Percentiles rank a stretch among this genome's conserved stretches.
Conservation (phyloP, 1,140 invertebrate genomes). For the Amyelois transitella region DNA sequence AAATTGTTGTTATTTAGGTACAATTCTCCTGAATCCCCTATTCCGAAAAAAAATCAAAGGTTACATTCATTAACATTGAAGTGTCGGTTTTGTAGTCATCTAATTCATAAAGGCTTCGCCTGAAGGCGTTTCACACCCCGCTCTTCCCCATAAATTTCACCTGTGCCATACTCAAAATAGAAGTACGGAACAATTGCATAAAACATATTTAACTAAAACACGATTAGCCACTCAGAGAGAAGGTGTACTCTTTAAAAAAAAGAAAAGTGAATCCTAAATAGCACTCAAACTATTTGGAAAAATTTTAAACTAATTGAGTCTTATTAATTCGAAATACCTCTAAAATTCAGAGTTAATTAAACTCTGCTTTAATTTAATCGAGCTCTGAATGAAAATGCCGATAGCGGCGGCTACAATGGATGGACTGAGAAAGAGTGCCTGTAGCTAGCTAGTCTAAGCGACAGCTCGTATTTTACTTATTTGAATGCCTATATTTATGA, state of each 20-base stretch:
- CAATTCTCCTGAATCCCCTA: background rate
- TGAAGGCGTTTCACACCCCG: background rate
- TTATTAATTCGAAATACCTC: constrained; percentile 11
- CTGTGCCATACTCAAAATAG: background rate
- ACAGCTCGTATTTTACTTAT: background rate
- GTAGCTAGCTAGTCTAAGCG: constrained; percentile 4
- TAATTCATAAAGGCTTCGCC: background rate
- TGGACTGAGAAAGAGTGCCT: constrained; percentile 39
- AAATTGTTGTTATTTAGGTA: background rate
- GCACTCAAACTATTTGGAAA: constrained; percentile 24
- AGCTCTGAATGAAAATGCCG: constrained; percentile 1
- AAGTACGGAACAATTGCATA: background rate
- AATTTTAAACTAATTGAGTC: constrained; percentile 16
- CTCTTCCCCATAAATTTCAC: background rate
- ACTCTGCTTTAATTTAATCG: constrained; percentile 13
- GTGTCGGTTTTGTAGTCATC: background rate
- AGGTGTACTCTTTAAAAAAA: background rate
- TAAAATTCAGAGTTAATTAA: constrained; percentile 22
- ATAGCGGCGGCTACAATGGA: constrained; percentile 26
- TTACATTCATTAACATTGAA: background rate
- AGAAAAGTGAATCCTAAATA: constrained; percentile 7
- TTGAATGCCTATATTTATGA: background rate
- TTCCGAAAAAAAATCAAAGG: background rate
- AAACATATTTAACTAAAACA: background rate
- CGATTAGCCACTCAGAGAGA: background rate